A percentile compares a stretch with the other conserved stretches of the same genome.
Conservation (phyloP, 2,113 vertebrate species). For the Colinus virginianus region DNA sequence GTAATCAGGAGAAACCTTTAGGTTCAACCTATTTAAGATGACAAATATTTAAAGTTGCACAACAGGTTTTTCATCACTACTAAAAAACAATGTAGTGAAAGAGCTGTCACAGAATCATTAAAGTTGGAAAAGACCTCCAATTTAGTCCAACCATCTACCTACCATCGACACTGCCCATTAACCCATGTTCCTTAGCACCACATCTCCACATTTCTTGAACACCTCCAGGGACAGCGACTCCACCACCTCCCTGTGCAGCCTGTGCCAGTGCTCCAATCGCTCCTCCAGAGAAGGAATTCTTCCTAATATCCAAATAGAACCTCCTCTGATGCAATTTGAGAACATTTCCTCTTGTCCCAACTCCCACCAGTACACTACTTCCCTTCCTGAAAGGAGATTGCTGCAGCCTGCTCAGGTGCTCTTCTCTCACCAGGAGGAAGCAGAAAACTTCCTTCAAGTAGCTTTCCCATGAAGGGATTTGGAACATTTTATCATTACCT, state of each 20-base stretch:
- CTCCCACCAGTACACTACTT: background rate
- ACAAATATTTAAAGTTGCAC: background rate
- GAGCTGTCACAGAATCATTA: background rate
- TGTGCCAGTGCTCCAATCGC: too few species aligned
- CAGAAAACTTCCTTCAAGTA: background rate
- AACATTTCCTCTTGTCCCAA: background rate
- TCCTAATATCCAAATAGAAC: too few species aligned
- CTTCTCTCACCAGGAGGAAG: background rate
- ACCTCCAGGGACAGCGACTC: too few species aligned
- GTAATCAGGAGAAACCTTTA: background rate
- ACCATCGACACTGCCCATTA: too few species aligned
- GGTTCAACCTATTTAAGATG: background rate
- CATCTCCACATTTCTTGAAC: too few species aligned
- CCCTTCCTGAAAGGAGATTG: background rate
- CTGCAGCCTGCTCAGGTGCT: background rate
- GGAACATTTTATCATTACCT: background rate
- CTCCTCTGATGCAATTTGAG: too few species aligned
- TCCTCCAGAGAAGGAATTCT: too few species aligned
- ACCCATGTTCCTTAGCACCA: too few species aligned
- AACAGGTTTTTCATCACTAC: rapidly evolving
- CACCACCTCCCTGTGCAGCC: too few species aligned
- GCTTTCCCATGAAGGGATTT: background rate
- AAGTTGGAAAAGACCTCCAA: too few species aligned
- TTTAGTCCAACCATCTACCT: too few species aligned
- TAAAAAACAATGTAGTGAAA: background rate